Conservation (phyloP, 2,797 vertebrate genomes). For the Coccyzus lansbergi region DNA sequence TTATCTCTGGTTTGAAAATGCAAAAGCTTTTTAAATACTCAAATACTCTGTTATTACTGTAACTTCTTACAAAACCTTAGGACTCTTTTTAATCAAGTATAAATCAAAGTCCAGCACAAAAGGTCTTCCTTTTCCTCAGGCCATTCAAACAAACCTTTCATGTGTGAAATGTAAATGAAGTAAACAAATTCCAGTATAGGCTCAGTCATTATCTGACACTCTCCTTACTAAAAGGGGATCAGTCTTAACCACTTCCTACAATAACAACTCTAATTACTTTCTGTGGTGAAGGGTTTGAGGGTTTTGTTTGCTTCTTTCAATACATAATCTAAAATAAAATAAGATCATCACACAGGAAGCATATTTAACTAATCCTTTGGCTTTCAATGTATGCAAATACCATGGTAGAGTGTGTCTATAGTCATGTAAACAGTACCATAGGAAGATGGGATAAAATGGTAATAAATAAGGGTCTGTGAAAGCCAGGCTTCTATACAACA, state of each 20-base stretch:
- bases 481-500: not conserved
- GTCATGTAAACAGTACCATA: not conserved
- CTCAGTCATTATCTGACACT: not conserved
- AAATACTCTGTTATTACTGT: not conserved
- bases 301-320: not conserved
- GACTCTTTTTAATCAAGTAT: not conserved
- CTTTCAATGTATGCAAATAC: not conserved
- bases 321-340: not conserved
- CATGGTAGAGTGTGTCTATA: not conserved
- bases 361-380: not conserved
- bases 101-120: not conserved
- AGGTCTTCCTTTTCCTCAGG: not conserved
- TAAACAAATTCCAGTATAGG: not conserved
- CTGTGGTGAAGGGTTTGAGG: too few species aligned
- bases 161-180: not conserved
- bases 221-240: too few species aligned
- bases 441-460: not conserved
- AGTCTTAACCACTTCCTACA: too few species aligned
- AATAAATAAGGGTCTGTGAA: not conserved
- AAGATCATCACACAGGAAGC: not conserved
- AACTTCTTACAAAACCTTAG: not conserved
- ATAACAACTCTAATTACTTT: too few species aligned
- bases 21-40: not conserved
- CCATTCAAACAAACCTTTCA: not conserved
- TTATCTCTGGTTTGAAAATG: not conserved